Evolutionary conservation across 2,113 vertebrate genomes (phyloP).

Genomic region (Atrichornis clamosus): DNA sequence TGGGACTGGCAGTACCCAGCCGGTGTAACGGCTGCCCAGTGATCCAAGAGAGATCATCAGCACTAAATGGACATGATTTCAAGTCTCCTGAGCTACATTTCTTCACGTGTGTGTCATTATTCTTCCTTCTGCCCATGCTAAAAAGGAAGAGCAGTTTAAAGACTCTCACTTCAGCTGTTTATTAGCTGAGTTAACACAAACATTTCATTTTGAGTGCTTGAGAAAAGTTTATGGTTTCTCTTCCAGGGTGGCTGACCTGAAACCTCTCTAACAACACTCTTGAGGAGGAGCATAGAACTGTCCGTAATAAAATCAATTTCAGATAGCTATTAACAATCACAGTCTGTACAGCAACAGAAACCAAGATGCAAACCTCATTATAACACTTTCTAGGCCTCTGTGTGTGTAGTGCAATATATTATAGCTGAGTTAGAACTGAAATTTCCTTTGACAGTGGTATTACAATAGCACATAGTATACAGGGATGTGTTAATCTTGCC

Average conservation of each 20-base stretch:
- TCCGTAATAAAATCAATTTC: not conserved
- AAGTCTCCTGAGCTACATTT: constrained; percentile 29
- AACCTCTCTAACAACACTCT: not conserved
- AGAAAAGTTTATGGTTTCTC: constrained; percentile 29
- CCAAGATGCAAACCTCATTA: not conserved
- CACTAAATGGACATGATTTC: not conserved
- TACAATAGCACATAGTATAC: not conserved
- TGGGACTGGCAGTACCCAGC: not conserved
- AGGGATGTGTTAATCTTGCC: not conserved
- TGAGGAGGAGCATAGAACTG: not conserved
- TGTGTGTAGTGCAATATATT: not conserved
- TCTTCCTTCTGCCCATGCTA: not conserved
- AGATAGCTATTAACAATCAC: not conserved
- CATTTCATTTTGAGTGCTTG: not conserved
- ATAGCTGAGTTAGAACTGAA: not conserved
- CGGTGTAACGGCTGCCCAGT: not conserved
- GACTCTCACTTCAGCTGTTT: constrained; percentile 31
- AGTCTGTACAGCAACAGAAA: not conserved
- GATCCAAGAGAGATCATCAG: not conserved
- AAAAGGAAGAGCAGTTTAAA: constrained; percentile 26
- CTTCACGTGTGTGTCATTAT: not conserved
- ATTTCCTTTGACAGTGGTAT: not conserved
- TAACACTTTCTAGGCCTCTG: not conserved
- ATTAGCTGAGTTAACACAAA: constrained; percentile 46
- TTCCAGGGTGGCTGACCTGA: not conserved